Percentiles rank a stretch among this genome's conserved stretches.
Evolutionary conservation across 64 coral and sea anemone species (phyloP).

Genomic region (Actinia equina): DNA sequence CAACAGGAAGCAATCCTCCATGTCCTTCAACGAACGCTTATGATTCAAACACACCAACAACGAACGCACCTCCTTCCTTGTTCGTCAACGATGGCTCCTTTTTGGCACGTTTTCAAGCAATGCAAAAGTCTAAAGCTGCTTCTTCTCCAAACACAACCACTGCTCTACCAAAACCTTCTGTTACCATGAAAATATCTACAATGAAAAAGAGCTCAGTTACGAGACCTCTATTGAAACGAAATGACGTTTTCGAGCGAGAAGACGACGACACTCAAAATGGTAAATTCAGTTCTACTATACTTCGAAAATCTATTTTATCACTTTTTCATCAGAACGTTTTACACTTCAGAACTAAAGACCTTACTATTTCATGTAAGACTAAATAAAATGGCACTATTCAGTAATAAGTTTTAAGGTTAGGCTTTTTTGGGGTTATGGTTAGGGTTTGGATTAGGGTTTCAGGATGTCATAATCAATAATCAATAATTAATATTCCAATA

Average conservation of each 20-base stretch:
- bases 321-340: too few relatives aligned
- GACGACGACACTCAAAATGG: constrained; percentile 40
- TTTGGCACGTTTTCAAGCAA: constrained; percentile 60
- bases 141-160: neutral
- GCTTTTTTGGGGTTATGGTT: too few relatives aligned
- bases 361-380: too few relatives aligned
- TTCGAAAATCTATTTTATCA: neutral
- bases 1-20: neutral
- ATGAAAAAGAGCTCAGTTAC: constrained; percentile 25
- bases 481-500: too few relatives aligned
- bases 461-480: too few relatives aligned
- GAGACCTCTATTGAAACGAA: constrained; percentile 12
- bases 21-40: neutral
- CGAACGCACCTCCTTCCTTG: neutral
- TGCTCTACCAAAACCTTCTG: constrained; percentile 2
- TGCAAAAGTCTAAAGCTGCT: constrained; percentile 28
- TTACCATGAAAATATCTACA: constrained; percentile 51
- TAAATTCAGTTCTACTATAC: constrained; percentile 7
- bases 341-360: too few relatives aligned
- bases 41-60: neutral
- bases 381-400: too few relatives aligned
- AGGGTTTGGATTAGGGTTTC: too few relatives aligned
- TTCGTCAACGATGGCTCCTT: constrained; percentile 62
- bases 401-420: too few relatives aligned
- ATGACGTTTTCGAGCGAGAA: constrained; percentile 34